Base-by-base conservation (phyloP, 2,888 invertebrate genomes). In the Drosophila formosana region DNA sequence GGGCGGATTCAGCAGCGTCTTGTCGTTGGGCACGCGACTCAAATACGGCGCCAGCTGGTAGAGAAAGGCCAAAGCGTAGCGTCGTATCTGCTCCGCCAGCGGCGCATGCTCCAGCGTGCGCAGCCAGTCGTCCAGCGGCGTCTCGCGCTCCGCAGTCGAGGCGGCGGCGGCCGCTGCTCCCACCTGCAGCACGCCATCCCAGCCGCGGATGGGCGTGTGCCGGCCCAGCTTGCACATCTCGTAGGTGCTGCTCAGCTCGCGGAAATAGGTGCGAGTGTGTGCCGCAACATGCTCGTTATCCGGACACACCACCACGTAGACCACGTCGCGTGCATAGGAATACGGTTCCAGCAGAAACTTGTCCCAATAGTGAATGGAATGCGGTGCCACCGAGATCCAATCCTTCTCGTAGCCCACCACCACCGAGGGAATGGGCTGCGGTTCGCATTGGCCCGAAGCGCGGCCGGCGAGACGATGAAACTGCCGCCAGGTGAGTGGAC, bases 401-500 rank as follows among this genome's bases (percentile, higher is more conserved):
- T 99, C 99, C 88, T 97, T 96, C 90, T 99, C 99, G 93, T 97
- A 97, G 0, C 98, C 98, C 43, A 98, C 98, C 61, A 98, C 95
- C 49, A 99, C 94, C 4, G 97, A 96, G 25, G 99, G 99, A 87
- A 99, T 97, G 0, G 99, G 98, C 92, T 99, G 99, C 37, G 99
- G 98, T 91, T 98, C 98, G 93, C 98, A 98, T 75, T 98, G 96
- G 91, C 98, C 98, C 62, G 98, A 97, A 61, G 98, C 98, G 91
- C 98, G 94, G 7, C 98, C 98, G 43, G 98, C 98, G 69, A 99
- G 94, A 67, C 98, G 95, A 94, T 98, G 99, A 93, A 99, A 99
- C 92, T 99, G 98, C 58, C 98, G 95, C 99, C 99, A 99, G 1
- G 99, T 99, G 11, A 99, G 95, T 32, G 99, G 99, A 0, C 99